Evolutionary conservation across 2,888 invertebrate species (phyloP).

Genomic region (Glaucopsyche alexis): DNA sequence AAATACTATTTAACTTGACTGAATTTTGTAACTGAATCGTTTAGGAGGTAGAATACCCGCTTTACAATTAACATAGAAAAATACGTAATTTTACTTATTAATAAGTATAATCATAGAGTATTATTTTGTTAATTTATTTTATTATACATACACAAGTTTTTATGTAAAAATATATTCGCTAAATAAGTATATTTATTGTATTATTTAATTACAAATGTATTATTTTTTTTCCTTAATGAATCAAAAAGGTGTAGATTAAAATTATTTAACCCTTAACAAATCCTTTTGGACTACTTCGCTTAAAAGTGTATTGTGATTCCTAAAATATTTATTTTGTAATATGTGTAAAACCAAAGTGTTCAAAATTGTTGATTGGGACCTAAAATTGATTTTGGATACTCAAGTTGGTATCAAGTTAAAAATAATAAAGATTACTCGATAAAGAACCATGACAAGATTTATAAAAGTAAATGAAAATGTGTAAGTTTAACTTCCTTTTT

Average conservation of each 20-base stretch:
- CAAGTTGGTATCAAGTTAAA: background rate
- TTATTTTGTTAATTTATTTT: constrained; percentile 1
- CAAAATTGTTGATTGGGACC: constrained; percentile 20
- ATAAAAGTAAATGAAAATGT: too few species aligned
- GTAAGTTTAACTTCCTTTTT: too few species aligned
- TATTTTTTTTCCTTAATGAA: too few species aligned
- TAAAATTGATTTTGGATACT: background rate
- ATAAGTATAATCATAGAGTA: background rate
- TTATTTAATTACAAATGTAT: too few species aligned
- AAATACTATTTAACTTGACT: too few species aligned
- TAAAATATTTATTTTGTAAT: background rate
- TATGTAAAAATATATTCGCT: too few species aligned
- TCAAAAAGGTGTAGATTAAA: too few species aligned
- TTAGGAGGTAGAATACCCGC: background rate
- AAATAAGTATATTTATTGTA: too few species aligned
- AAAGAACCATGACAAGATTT: too few species aligned
- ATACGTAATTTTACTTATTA: background rate
- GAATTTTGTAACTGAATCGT: too few species aligned
- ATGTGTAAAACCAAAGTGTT: background rate
- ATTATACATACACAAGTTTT: background rate
- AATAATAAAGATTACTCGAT: background rate
- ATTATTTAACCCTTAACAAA: too few species aligned
- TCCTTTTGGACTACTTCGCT: too few species aligned
- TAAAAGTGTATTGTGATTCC: background rate
- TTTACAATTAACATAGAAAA: background rate